Conservation (phyloP, 2,113 vertebrate genomes). For the Oncorhynchus clarkii region DNA sequence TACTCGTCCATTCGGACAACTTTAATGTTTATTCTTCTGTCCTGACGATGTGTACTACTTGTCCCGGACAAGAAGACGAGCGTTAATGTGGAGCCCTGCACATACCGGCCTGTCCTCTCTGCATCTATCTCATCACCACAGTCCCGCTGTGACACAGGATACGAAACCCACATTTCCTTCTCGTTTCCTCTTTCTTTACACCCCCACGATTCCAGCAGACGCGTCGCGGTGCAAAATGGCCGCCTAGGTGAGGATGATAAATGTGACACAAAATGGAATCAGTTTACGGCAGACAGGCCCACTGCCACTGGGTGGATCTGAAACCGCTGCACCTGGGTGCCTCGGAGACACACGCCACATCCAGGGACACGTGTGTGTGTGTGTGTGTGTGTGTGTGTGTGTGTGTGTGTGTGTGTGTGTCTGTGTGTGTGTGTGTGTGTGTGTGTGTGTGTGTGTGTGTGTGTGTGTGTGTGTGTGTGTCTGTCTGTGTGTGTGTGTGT, state of each 20-base stretch:
- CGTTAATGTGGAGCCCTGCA: too few species aligned
- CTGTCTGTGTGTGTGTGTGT: too few species aligned
- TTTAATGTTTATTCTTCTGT: too few species aligned
- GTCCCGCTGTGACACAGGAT: not conserved
- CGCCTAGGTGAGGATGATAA: not conserved
- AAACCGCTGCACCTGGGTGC: not conserved
- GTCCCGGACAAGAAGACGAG: too few species aligned
- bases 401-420: too few species aligned
- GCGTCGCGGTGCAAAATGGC: not conserved
- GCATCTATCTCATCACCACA: not conserved
- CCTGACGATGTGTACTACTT: too few species aligned
- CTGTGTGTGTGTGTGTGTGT: too few species aligned
- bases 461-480: too few species aligned
- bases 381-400: too few species aligned
- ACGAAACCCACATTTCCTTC: constrained; percentile 6
- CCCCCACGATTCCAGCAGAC: not conserved
- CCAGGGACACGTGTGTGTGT: not conserved
- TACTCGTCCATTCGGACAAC: too few species aligned
- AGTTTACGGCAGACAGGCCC: not conserved
- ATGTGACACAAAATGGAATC: constrained; percentile 1
- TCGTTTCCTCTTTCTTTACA: not conserved
- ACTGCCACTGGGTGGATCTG: not conserved
- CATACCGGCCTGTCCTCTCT: not conserved
- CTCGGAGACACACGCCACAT: not conserved
- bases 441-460: too few species aligned